phyloP scores from a whole-genome alignment of 1,140 invertebrate genomes.

The Zaprionus tsacasi region DNA sequence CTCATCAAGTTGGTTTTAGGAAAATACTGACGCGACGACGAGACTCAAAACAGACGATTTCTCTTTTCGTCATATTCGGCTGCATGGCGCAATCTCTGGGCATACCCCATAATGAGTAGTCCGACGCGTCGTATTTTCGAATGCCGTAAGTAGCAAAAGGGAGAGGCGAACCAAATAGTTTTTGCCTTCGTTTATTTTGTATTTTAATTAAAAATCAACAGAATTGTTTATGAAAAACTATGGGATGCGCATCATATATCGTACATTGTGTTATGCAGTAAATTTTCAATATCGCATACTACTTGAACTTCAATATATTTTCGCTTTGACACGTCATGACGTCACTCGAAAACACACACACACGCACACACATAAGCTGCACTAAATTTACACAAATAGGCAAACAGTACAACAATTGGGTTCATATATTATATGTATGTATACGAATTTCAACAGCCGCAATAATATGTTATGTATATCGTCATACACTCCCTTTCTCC shows the following conservation, averaged over 20 bases:
- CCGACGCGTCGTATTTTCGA: not conserved
- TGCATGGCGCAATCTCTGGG: conserved; percentile 74
- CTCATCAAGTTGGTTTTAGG: conserved; percentile 39
- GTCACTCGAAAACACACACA: conserved; percentile 13
- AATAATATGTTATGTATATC: not conserved
- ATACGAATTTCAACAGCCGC: not conserved
- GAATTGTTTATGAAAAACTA: not conserved
- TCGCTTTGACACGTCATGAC: conserved; percentile 12
- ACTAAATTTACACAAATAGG: conserved; percentile 2
- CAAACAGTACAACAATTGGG: not conserved
- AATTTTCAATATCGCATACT: not conserved
- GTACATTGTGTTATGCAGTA: not conserved
- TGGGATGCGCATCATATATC: not conserved
- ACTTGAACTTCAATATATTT: not conserved
- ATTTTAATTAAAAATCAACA: conserved; percentile 1
- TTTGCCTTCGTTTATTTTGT: not conserved
- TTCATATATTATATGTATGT: not conserved
- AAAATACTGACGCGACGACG: conserved; percentile 29
- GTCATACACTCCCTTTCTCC: conserved; percentile 1
- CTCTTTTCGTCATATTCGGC: conserved; percentile 71
- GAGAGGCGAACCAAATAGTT: conserved; percentile 14
- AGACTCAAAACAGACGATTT: conserved; percentile 52
- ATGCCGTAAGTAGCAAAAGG: conserved; percentile 18
- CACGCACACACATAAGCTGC: not conserved
- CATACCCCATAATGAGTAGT: conserved; percentile 44